phyloP scores from a whole-genome alignment of 2,888 invertebrate genomes.

The Anarsia innoxiella region DNA sequence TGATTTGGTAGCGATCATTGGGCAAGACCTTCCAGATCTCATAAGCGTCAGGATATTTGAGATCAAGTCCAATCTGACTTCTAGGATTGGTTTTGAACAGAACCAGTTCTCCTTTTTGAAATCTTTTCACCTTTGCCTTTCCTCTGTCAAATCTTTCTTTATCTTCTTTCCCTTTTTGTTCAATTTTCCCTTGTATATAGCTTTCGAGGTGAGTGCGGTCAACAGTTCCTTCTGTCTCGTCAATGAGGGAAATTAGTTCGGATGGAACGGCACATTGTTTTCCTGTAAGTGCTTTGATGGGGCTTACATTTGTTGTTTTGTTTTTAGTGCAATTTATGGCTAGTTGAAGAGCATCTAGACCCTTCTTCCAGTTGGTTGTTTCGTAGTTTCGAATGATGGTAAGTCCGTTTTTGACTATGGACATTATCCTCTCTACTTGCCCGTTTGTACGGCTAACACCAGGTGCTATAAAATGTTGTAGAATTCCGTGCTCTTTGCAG shows the following conservation, averaged over 20 bases:
- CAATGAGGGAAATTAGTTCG: conserved; percentile 10
- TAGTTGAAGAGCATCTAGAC: conserved; percentile 15
- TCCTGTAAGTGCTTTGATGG: conserved; percentile 14
- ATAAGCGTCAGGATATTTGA: background rate
- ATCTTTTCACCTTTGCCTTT: background rate
- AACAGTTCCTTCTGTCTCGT: conserved; percentile 5
- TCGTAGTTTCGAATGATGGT: conserved; percentile 15
- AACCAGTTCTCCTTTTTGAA: background rate
- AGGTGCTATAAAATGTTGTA: conserved; percentile 19
- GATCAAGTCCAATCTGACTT: background rate
- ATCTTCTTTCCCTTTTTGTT: background rate
- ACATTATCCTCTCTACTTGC: conserved; percentile 18
- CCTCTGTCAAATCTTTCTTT: background rate
- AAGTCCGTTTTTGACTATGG: conserved; percentile 17
- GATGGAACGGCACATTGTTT: conserved; percentile 16
- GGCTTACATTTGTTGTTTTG: conserved; percentile 11
- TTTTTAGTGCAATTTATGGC: conserved; percentile 21
- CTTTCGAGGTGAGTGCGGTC: background rate
- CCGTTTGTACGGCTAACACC: conserved; percentile 21
- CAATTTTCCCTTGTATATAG: no score
- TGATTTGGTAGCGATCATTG: conserved; percentile 3
- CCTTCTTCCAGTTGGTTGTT: conserved; percentile 16
- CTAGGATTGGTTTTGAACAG: background rate
- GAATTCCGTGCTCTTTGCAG: conserved; percentile 20
- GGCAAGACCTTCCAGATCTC: background rate